phyloP scores from a whole-genome alignment of 2,797 vertebrate species.

The Amblyopsis hoosieri region DNA sequence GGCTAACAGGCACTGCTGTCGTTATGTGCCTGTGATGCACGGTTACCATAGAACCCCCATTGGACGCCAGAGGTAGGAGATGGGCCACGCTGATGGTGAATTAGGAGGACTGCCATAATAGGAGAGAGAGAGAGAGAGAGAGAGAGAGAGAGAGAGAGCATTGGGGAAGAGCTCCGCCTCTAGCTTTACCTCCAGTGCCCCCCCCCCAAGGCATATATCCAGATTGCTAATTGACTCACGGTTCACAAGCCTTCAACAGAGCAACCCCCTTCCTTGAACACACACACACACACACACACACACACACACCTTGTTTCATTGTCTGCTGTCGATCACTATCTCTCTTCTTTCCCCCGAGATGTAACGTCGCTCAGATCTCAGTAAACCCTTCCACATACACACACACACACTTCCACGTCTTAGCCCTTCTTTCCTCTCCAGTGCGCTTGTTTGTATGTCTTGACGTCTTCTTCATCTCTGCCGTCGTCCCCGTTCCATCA shows the following conservation, averaged over 20 bases:
- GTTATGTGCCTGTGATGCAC: slow-evolving; percentile 24
- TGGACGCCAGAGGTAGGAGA: slow-evolving; percentile 20
- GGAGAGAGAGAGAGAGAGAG: slow-evolving; percentile 40
- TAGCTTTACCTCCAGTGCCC: slow-evolving; percentile 49
- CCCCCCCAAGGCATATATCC: slow-evolving; percentile 62
- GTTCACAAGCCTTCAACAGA: slow-evolving; percentile 54
- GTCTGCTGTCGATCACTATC: slow-evolving; percentile 33
- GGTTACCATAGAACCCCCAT: slow-evolving; percentile 36
- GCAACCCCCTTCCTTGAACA: background rate
- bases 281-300: slow-evolving; percentile 1
- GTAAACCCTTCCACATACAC: background rate
- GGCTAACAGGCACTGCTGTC: slow-evolving; percentile 17
- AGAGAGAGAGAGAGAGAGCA: slow-evolving; percentile 41
- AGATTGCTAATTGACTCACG: slow-evolving; percentile 77
- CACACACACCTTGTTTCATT: slow-evolving; percentile 1
- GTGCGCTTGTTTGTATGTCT: slow-evolving; percentile 9
- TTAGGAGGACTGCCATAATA: slow-evolving; percentile 62
- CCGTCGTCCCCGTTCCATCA: background rate
- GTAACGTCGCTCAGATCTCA: background rate
- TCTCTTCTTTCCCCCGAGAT: slow-evolving; percentile 6
- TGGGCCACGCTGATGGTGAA: slow-evolving; percentile 52
- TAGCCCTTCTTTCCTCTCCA: slow-evolving; percentile 5
- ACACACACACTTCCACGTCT: background rate
- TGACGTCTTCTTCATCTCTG: background rate
- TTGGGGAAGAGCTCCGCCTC: slow-evolving; percentile 21